Base-by-base conservation (phyloP, 2,797 vertebrate species). In the Zalophus californianus region DNA sequence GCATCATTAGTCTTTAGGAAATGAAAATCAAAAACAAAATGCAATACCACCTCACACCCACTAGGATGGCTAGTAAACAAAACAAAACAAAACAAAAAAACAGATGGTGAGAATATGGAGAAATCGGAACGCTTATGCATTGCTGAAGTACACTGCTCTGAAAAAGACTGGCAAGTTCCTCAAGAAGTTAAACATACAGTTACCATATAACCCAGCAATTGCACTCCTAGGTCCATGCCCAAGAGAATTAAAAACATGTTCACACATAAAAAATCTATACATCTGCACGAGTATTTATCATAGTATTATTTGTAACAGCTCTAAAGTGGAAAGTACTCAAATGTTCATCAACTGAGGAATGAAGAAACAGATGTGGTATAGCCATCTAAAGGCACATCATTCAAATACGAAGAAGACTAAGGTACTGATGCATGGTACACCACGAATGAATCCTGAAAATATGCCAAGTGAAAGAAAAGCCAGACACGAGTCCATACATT, bases 1-100 rank as follows among this genome's bases (percentile, higher is more conserved):
- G 29, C 25, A 38, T 83, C 11, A 48, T 60, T 52, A 14, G 25
- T 62, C 78, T 83, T 60, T 50, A 29, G 66, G 32, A 83, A 83
- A 91, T 83, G 85, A 25, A 93, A 93, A 62, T 52, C 20, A 82
- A 62, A 93, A 41, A 35, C 41, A 54, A 44, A 82, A 62, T 83
- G 27, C 64, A 44, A 89, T 83, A 73, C 77, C 54, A 94, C 44
- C 60, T 82, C n/a, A 73, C 35, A 82, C 29, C 3, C 35, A 52
- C 68, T 27, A 83, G 54, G 54, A 44, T 11, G 11, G 18, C 52
- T 79, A 66, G 41, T 50, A 29, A 35, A 35, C 35, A 35, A 56
- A 84, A 32, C 25, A 58, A 58, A 56, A 58, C 7, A 58, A 25
- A 21, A 38, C 5, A 10, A 86, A 70, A 80, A 70, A 82, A 1